phyloP scores from a whole-genome alignment of 2,797 vertebrate species.

The Sebastes taczanowskii region DNA sequence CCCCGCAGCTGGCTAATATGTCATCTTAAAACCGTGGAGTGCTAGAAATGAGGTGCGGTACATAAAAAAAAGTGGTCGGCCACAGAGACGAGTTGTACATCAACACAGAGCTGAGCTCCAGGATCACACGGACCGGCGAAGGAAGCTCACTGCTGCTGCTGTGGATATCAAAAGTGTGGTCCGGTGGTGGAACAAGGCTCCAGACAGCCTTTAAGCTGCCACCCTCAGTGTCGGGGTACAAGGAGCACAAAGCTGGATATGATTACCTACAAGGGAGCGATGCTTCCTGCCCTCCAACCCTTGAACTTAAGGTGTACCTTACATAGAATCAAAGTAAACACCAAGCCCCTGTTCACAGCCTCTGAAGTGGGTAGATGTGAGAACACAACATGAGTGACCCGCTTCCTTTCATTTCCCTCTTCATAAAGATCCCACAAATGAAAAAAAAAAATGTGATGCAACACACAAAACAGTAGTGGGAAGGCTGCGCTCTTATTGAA shows the following conservation, averaged over 20 bases:
- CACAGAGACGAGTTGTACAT: constrained; percentile 53
- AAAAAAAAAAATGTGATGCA: constrained; percentile 81
- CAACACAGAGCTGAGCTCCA: constrained; percentile 45
- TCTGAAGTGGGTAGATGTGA: constrained; percentile 82
- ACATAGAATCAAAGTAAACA: constrained; percentile 88
- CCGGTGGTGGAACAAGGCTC: constrained; percentile 59
- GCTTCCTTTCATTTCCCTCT: constrained; percentile 84
- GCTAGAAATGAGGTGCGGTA: constrained; percentile 52
- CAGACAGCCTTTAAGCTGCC: constrained; percentile 75
- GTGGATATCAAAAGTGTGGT: constrained; percentile 64
- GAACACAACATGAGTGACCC: constrained; percentile 77
- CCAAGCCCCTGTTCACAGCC: constrained; percentile 69
- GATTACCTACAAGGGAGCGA: constrained; percentile 85
- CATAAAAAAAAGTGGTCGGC: constrained; percentile 44
- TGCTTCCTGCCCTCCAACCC: constrained; percentile 80
- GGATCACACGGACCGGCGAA: constrained; percentile 23
- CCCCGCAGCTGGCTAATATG: constrained; percentile 70
- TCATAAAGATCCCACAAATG: constrained; percentile 87
- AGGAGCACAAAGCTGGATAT: constrained; percentile 81
- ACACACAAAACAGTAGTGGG: constrained; percentile 72
- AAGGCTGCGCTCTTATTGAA: constrained; percentile 77
- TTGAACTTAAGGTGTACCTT: constrained; percentile 76
- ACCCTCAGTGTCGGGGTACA: constrained; percentile 74
- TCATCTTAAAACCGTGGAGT: constrained; percentile 64
- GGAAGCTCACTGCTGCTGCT: constrained; percentile 15